Evolutionary conservation across 1,140 invertebrate species (phyloP).

Genomic region (Pemphigus obesinymphae): DNA sequence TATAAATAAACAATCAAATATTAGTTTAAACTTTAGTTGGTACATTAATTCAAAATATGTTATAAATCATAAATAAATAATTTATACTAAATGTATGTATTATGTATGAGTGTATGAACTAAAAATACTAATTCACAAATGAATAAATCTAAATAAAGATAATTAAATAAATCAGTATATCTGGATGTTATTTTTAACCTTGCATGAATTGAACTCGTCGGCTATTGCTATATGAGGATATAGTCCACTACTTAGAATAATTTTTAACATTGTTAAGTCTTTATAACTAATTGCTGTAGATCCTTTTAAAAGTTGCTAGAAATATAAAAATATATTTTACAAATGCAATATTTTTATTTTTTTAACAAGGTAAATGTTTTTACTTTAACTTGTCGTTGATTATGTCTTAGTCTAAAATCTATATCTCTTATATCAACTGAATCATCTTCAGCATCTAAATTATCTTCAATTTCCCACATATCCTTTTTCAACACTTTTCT

Average conservation of each 20-base stretch:
- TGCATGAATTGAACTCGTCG: conserved; percentile 90
- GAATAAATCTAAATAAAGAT: neutral
- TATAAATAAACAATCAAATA: conserved; percentile 49
- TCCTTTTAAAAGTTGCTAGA: conserved; percentile 62
- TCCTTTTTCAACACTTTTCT: conserved; percentile 67
- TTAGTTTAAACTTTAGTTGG: too few relatives aligned
- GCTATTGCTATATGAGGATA: conserved; percentile 89
- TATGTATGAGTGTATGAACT: too few relatives aligned
- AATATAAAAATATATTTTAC: conserved; percentile 14
- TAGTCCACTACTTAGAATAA: conserved; percentile 84
- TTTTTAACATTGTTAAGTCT: conserved; percentile 82
- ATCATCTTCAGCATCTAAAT: conserved; percentile 55
- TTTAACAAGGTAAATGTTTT: neutral
- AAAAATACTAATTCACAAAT: neutral
- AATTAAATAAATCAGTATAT: neutral
- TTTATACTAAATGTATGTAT: neutral
- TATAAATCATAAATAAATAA: neutral
- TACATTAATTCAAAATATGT: neutral
- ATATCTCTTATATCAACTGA: conserved; percentile 82
- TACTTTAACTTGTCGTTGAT: conserved; percentile 62
- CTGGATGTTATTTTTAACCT: conserved; percentile 55
- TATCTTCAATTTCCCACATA: conserved; percentile 55
- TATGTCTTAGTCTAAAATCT: conserved; percentile 78
- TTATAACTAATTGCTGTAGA: conserved; percentile 69
- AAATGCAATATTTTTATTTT: neutral